Conservation (phyloP, 2,113 vertebrate species). For the Lepisosteus oculatus region DNA sequence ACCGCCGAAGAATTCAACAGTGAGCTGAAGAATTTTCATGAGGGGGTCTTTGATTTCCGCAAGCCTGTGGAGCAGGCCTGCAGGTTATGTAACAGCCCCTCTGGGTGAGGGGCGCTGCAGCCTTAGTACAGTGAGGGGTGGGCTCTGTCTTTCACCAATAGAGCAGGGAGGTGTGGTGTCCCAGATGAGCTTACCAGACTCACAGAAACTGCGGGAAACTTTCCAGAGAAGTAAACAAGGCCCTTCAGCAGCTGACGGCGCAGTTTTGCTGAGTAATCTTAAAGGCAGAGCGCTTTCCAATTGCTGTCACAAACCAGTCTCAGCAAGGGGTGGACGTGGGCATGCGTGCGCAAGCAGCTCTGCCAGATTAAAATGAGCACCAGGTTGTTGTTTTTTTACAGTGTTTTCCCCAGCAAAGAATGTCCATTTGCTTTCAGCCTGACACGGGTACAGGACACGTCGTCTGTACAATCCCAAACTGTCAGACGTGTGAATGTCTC, state of each 20-base stretch:
- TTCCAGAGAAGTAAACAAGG: conserved; percentile 16
- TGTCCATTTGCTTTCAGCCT: too few species aligned
- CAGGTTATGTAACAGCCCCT: conserved; percentile 16
- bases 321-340: too few species aligned
- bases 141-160: conserved; percentile 18
- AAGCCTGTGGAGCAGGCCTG: not conserved
- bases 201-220: conserved; percentile 20
- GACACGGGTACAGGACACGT: too few species aligned
- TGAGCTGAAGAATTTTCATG: not conserved
- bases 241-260: not conserved
- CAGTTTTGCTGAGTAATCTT: conserved; percentile 23
- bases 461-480: too few species aligned
- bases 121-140: conserved; percentile 13
- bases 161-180: conserved; percentile 21
- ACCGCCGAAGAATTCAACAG: not conserved
- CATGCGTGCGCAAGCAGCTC: too few species aligned
- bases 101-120: not conserved
- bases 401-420: too few species aligned
- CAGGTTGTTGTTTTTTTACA: too few species aligned
- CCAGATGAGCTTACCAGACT: conserved; percentile 14
- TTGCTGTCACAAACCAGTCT: too few species aligned
- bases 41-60: not conserved
- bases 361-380: too few species aligned
- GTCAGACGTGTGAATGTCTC: too few species aligned
- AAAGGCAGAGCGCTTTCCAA: conserved; percentile 5